Percentiles rank a stretch among this genome's conserved stretches.
Conservation (phyloP, 1,140 invertebrate genomes). For the Drosophila suzukii region DNA sequence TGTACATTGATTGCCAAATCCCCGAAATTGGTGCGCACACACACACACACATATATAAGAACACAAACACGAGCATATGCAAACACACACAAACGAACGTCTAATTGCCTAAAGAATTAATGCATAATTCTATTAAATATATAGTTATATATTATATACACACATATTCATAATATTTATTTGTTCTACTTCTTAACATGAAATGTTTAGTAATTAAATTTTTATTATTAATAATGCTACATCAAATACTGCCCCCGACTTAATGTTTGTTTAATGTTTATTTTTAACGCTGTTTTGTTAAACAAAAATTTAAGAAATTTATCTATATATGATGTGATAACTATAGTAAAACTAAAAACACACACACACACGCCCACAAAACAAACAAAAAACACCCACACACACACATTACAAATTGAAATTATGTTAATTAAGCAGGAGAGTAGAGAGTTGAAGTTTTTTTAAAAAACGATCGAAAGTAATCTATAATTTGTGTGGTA, state of each 20-base stretch:
- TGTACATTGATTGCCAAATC: slow-evolving; percentile 65
- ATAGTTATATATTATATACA: slow-evolving; percentile 49
- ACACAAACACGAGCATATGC: slow-evolving; percentile 9
- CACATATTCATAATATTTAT: slow-evolving; percentile 74
- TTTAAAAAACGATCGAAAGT: slow-evolving; percentile 44
- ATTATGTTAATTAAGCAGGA: slow-evolving; percentile 73
- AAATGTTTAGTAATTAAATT: slow-evolving; percentile 70
- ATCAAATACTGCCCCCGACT: slow-evolving; percentile 80
- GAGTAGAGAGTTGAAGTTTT: slow-evolving; percentile 44
- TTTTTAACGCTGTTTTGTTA: slow-evolving; percentile 75
- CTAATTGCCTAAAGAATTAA: slow-evolving; percentile 57
- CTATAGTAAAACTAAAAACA: slow-evolving; percentile 77
- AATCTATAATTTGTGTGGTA: slow-evolving; percentile 77
- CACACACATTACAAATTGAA: slow-evolving; percentile 74
- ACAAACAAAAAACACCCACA: slow-evolving; percentile 24
- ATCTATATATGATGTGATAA: slow-evolving; percentile 81
- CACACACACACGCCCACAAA: slow-evolving; percentile 28
- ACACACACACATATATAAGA: slow-evolving; percentile 1
- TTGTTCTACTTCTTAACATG: slow-evolving; percentile 74
- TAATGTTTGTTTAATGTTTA: slow-evolving; percentile 80
- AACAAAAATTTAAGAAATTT: slow-evolving; percentile 75
- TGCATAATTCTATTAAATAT: slow-evolving; percentile 49
- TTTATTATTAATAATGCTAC: slow-evolving; percentile 69
- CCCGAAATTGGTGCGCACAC: slow-evolving; percentile 52
- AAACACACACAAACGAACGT: slow-evolving; percentile 21